A percentile compares a stretch with the other conserved stretches of the same genome.
Conservation (phyloP, 1,140 invertebrate species). For the Frieseomelitta varia region DNA sequence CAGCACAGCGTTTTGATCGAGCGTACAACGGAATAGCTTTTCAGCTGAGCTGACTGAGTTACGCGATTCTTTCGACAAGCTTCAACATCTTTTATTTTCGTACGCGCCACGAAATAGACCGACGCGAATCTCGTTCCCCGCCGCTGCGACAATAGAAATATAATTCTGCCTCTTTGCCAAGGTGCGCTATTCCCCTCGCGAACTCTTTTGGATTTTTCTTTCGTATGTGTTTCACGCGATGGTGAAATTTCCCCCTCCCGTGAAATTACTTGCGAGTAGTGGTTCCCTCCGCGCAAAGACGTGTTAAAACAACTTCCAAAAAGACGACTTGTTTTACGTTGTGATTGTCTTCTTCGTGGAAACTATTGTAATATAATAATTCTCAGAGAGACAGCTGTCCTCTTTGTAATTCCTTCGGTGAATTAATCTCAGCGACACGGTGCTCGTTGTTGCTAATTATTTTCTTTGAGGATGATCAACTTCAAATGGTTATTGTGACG, state of each 20-base stretch:
- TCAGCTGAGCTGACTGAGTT: neutral
- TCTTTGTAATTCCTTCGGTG: neutral
- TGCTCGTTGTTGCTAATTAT: neutral
- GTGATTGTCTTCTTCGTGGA: too few species aligned
- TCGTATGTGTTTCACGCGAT: neutral
- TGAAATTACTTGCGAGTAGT: neutral
- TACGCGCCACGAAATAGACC: neutral
- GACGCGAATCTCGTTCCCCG: neutral
- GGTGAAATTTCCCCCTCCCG: neutral
- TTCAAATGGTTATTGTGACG: too few species aligned
- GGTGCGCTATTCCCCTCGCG: neutral
- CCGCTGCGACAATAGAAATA: neutral
- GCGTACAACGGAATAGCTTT: neutral
- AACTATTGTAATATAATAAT: neutral
- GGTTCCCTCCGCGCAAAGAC: neutral
- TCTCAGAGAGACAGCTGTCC: neutral
- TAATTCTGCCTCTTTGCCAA: neutral
- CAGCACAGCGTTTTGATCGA: neutral
- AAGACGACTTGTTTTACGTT: too few species aligned
- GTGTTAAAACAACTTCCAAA: too few species aligned
- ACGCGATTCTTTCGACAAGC: neutral
- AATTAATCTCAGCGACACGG: neutral
- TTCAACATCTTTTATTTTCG: conserved; percentile 23
- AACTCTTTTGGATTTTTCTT: neutral
- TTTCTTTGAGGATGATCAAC: neutral